Base-by-base conservation (phyloP, 1,140 invertebrate species). In the Magallana ariakensis region DNA sequence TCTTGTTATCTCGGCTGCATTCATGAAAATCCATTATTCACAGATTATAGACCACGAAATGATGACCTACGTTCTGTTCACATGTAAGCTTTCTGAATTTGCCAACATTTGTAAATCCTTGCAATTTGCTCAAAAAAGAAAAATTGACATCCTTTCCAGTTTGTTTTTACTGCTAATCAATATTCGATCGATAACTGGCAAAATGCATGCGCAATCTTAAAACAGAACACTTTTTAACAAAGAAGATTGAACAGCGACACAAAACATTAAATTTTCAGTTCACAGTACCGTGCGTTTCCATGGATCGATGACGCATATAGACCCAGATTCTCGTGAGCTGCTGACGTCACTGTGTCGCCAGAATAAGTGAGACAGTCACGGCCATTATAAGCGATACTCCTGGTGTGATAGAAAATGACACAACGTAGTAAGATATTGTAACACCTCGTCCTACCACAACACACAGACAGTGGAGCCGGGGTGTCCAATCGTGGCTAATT, bases 201-300 rank as follows among this genome's bases (percentile, higher is more conserved):
- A 70, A 70, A 70, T 70, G 66, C 66, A 70, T 70, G 66, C 66
- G 66, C 66, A 70, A 70, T 70, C 66, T 70, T 70, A 70, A 70
- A 70, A 70, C 22, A 22, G 66, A 70, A 26, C 66, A 70, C 66
- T 33, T 70, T 70, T 70, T 22, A 70, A 70, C 66, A 70, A 70
- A 70, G 66, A 70, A 70, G 66, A 70, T 70, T 70, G 22, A 70
- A 10, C 66, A 70, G 66, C 66, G 66, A 70, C 66, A 70, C 66
- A 70, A 70, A 70, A 70, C 66, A 70, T 70, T 70, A 70, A 70
- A 70, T 70, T 70, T 70, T 70, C 66, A 70, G 66, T 70, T 70
- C 66, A 70, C 66, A 70, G 66, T 70, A 70, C 66, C 66, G 66
- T 70, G 66, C 66, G 66, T 70, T 70, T 70, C 66, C 66, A 70